Evolutionary conservation across 2,888 invertebrate genomes (phyloP).

Genomic region (Nematopogon swammerdamellus): DNA sequence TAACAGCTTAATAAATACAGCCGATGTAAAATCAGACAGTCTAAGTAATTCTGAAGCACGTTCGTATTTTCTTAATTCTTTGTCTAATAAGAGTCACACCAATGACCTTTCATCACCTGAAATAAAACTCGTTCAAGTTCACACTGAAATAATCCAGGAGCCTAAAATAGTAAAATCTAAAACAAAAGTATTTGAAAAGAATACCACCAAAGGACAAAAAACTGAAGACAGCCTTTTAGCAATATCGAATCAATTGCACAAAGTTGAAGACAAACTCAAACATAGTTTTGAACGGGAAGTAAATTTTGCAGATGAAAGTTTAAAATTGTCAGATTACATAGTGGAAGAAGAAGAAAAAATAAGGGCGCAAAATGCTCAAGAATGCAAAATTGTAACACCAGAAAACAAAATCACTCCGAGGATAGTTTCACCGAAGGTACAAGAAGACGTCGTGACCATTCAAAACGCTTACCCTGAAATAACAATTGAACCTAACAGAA

Average conservation of each 20-base stretch:
- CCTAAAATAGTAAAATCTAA: constrained; percentile 12
- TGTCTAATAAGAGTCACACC: constrained; percentile 33
- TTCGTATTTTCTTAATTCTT: constrained; percentile 43
- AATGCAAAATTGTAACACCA: constrained; percentile 23
- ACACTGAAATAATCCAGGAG: constrained; percentile 19
- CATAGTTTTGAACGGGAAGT: constrained; percentile 44
- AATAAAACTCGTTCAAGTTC: constrained; percentile 25
- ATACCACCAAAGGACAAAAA: constrained; percentile 32
- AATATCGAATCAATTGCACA: constrained; percentile 46
- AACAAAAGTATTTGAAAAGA: constrained; percentile 11
- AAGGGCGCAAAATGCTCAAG: constrained; percentile 26
- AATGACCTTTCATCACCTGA: constrained; percentile 20
- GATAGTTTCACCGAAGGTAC: constrained; percentile 21
- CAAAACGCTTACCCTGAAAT: constrained; percentile 11
- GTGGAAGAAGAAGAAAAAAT: constrained; percentile 13
- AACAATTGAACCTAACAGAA: constrained; percentile 10
- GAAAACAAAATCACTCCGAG: constrained; percentile 28
- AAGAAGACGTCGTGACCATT: constrained; percentile 27
- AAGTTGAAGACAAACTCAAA: constrained; percentile 47
- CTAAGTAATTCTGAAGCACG: constrained; percentile 49
- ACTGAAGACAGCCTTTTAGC: constrained; percentile 49
- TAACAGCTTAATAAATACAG: constrained; percentile 18
- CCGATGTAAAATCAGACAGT: constrained; percentile 37
- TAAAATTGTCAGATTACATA: constrained; percentile 25
- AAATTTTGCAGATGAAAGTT: constrained; percentile 35